Conservation (phyloP, 2,797 vertebrate genomes). For the Xerus rutilus region DNA sequence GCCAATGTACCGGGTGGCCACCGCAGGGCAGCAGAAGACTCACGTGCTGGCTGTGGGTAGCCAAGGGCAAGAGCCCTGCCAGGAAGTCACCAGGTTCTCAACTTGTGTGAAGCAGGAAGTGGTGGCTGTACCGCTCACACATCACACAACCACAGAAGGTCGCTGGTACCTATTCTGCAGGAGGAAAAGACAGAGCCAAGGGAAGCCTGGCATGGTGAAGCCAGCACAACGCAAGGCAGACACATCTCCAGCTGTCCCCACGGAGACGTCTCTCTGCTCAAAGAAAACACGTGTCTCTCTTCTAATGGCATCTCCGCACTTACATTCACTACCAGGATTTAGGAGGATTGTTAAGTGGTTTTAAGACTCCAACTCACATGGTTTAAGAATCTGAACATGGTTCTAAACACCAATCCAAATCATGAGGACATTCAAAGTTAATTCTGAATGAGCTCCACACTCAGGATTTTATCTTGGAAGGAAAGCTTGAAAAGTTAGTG, state of each 20-base stretch:
- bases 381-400: not conserved
- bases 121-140: not conserved
- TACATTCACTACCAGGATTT: not conserved
- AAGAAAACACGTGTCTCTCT: not conserved
- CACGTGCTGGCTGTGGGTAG: too few species aligned
- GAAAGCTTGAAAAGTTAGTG: not conserved
- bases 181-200: not conserved
- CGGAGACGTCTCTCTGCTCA: rapidly evolving
- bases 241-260: rapidly evolving
- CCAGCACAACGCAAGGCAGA: not conserved
- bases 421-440: not conserved
- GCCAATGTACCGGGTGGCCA: not conserved
- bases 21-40: rapidly evolving
- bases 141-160: not conserved
- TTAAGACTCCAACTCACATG: not conserved
- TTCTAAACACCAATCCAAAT: constrained; percentile 10
- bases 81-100: not conserved
- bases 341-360: not conserved
- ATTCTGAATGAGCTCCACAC: not conserved
- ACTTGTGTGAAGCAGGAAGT: not conserved
- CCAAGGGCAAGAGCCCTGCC: not conserved
- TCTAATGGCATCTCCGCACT: not conserved
- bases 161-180: not conserved
- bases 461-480: not conserved
- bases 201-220: not conserved